phyloP scores from a whole-genome alignment of 2,113 vertebrate species.

The Chionomys nivalis region DNA sequence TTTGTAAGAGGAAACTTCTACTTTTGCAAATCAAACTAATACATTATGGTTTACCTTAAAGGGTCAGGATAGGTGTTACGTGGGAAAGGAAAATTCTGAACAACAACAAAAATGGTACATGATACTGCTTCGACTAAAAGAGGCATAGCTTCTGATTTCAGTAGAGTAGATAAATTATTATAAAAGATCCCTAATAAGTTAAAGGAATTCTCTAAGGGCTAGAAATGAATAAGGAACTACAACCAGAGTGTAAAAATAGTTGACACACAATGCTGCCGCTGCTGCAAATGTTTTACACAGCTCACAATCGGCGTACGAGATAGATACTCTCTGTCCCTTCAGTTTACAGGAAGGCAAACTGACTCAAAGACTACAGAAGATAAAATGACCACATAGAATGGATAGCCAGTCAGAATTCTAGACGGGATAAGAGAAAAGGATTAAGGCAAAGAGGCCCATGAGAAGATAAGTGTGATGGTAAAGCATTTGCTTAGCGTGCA shows the following conservation, averaged over 20 bases:
- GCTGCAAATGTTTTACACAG: background rate
- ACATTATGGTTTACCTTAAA: background rate
- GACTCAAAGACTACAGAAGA: background rate
- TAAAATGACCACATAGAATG: background rate
- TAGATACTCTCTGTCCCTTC: background rate
- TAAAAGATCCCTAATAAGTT: conserved; percentile 8
- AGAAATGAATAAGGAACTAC: background rate
- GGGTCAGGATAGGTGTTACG: background rate
- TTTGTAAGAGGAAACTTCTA: background rate
- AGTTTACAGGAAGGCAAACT: background rate
- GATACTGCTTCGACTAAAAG: background rate
- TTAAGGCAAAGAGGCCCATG: background rate
- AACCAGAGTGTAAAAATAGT: background rate
- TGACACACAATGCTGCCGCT: background rate
- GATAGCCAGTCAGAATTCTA: background rate
- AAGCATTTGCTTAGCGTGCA: background rate
- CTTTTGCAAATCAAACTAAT: background rate
- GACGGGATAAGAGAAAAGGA: conserved; percentile 13
- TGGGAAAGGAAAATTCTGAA: background rate
- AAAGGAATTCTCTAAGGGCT: conserved; percentile 5
- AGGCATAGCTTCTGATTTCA: conserved; percentile 16
- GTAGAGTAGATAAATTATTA: conserved; percentile 10
- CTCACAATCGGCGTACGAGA: background rate
- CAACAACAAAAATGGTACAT: background rate
- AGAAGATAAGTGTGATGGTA: background rate